Base-by-base conservation (phyloP, 2,888 invertebrate genomes). In the Carpatolechia fugitivella region DNA sequence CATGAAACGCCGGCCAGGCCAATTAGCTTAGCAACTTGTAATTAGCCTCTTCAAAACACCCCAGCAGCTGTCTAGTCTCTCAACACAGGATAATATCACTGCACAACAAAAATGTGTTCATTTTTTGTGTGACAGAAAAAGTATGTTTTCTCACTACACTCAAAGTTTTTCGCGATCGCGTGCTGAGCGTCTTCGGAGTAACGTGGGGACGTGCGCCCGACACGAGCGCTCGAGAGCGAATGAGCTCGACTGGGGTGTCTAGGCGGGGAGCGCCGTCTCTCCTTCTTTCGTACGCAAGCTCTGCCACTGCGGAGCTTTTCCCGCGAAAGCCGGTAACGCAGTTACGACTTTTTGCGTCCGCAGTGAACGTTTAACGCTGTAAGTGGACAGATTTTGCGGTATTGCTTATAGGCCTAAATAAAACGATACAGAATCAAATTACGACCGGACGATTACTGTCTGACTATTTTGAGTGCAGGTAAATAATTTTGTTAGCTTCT, bases 1-100 rank as follows among this genome's bases (percentile, higher is more conserved):
- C 89, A 90, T 90, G 86, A 85, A 89, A 86, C 85, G 86, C 84
- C 85, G 84, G 85, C 80, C 78, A 78, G 76, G 82, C 86, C 88
- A 89, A 90, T 89, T 89, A 89, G 87, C 80, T 80, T 80, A 82
- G 80, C 76, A 72, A 77, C 82, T 81, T 71, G 81, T 86, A 87
- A 89, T 88, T 88, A 88, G 85, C 80, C 80, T 80, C 80, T 85
- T 80, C 75, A 74, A 71, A 74, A 74, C 82, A 84, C 80, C 80
- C 70, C 70, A 72, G 66, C 70, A 67, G 66, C 64, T 66, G 75
- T 76, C 74, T 67, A 81, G 85, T 84, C 79, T 73, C 62, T 78
- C 70, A 74, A 70, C 80, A 84, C 83, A 40, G 41, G 60, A 24
- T 40, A 52, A 40, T 52, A 48, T 74, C 66, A 65, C 59, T 66